Evolutionary conservation across 2,888 invertebrate species (phyloP), one percentile per base, ranked within the genome.

Genomic region (Frankliniella fusca): DNA sequence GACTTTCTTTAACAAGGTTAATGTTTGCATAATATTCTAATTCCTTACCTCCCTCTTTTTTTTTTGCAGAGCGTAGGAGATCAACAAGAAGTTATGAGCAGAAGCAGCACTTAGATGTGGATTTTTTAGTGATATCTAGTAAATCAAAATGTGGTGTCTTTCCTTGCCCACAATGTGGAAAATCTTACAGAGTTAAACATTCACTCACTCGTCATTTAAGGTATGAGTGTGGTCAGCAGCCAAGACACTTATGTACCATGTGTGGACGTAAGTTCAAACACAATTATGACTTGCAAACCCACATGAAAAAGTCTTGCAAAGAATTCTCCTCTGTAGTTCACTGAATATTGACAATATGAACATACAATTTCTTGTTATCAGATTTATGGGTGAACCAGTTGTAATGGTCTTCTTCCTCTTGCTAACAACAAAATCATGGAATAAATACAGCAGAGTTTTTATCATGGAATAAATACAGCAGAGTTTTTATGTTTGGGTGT

Each of bases 141-240:
- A 76, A 76, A 76, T 23, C 23, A 23, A 23, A 76, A 12, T 5
- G 70, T 23, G 12, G 27, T 76, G 70, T 27, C 27, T 76, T 23
- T 76, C 23, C 27, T 11, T 85, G 85, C 76, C 54, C 82, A 65
- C 89, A 89, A 84, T 90, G 90, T 84, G 90, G 90, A 83, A 90
- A 90, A 84, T 87, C 87, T 83, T 88, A 89, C 87, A 87, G 87
- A 85, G 88, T 88, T 85, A 86, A 87, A 83, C 88, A 88, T 83
- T 88, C 88, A 83, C 84, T 89, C 86, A 87, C 87, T 82, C 85
- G 86, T 83, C 87, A 87, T 82, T 81, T 85, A 18, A 85, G 85
- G 80, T 85, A 86, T 81, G 85, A 87, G 82, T 88, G 88, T 83
- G 88, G 88, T 7, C 86, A 87, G 61, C 80, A 83, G 80, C 83